These are phyloP conservation scores for Ochropacha duplaris DNA, from an alignment of 2,888 invertebrate species.

Conservation along the genomic window DNA sequence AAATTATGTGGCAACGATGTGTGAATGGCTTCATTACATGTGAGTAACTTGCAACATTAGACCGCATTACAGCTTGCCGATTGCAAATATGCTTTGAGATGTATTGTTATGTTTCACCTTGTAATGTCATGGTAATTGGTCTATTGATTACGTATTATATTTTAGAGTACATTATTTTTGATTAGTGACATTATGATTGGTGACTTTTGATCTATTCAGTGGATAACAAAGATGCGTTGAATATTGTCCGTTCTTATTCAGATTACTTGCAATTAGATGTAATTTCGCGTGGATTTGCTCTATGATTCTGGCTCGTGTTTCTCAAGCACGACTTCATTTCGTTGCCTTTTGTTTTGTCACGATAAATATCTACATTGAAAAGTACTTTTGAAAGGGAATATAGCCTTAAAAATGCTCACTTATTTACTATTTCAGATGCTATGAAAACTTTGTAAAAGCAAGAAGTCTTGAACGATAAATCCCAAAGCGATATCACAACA, in stretches of 20 bases:
- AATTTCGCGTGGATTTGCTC: background rate
- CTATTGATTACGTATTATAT: slow-evolving; percentile 18
- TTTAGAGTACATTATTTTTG: slow-evolving; percentile 6
- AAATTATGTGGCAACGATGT: slow-evolving; percentile 22
- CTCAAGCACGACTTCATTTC: background rate
- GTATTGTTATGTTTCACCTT: slow-evolving; percentile 19
- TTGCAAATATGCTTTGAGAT: slow-evolving; percentile 17
- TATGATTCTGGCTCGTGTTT: background rate
- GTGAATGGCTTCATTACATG: slow-evolving; percentile 21
- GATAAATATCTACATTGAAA: background rate
- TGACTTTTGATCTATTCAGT: slow-evolving; percentile 9
- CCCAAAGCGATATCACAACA: slow-evolving; percentile 4
- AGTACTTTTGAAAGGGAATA: background rate
- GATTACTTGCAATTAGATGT: background rate
- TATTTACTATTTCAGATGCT: background rate
- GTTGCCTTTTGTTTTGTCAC: background rate
- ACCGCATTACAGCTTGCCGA: slow-evolving; percentile 16
- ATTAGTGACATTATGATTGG: slow-evolving; percentile 4
- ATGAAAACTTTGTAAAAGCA: background rate
- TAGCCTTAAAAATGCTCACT: background rate
- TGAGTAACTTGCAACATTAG: slow-evolving; percentile 20
- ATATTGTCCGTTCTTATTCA: background rate
- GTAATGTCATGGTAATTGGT: slow-evolving; percentile 20
- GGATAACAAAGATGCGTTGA: slow-evolving; percentile 4
- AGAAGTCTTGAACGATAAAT: background rate